These are phyloP conservation scores for Conus ventricosus DNA, from an alignment of 1,140 invertebrate genomes.

Conservation along the genomic window DNA sequence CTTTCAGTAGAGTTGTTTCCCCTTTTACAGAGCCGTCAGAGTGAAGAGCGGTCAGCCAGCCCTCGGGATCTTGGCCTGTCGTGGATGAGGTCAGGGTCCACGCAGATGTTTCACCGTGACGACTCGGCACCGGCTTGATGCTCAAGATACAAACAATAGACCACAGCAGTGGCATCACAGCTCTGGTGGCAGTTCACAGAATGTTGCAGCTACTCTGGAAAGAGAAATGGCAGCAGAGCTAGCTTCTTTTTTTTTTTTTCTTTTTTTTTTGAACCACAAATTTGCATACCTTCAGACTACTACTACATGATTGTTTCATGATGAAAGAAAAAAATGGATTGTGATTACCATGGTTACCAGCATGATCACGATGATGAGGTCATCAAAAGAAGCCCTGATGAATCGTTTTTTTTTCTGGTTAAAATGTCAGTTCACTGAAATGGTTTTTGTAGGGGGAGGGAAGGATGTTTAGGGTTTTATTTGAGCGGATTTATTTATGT, in stretches of 20 bases:
- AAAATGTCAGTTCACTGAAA: no score
- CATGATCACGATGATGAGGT: neutral
- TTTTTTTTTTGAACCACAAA: neutral
- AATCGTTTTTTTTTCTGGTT: no score
- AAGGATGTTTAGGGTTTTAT: no score
- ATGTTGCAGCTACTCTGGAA: neutral
- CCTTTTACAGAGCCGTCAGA: constrained; percentile 47
- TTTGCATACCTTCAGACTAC: neutral
- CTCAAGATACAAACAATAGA: neutral
- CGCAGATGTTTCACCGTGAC: constrained; percentile 58
- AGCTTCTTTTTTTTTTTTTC: no score
- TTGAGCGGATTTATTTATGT: no score
- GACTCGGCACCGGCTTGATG: constrained; percentile 51
- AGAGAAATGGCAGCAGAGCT: neutral
- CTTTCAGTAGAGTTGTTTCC: no score
- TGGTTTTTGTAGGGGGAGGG: no score
- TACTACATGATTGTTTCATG: neutral
- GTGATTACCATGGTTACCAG: neutral
- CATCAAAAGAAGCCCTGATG: no score
- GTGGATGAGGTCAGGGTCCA: constrained; percentile 58
- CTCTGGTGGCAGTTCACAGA: neutral
- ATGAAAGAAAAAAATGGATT: neutral
- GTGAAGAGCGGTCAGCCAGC: constrained; percentile 46
- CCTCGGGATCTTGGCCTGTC: constrained; percentile 54
- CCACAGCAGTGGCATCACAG: neutral